Percentiles rank a stretch among this genome's conserved stretches.
These are phyloP conservation scores for Carposina sasakii DNA, from an alignment of 1,140 invertebrate species.

Conservation along the genomic window DNA sequence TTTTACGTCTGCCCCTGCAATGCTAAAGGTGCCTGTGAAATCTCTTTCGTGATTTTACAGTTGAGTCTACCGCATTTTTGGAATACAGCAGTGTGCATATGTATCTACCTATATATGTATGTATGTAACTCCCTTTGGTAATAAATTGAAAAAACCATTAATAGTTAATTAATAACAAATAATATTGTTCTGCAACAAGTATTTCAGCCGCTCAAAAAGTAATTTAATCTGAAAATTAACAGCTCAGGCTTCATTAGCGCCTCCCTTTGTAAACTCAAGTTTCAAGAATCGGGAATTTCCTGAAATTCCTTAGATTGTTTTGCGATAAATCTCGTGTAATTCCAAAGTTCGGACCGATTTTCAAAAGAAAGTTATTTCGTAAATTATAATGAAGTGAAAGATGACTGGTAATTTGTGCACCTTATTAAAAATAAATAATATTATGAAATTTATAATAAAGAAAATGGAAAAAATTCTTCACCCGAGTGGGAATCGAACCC, in stretches of 20 bases:
- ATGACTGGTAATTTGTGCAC: slow-evolving; percentile 15
- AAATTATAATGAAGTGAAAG: slow-evolving; percentile 22
- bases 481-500: background rate
- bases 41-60: background rate
- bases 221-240: slow-evolving; percentile 35
- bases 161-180: slow-evolving; percentile 4
- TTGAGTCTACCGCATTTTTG: background rate
- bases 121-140: too few relatives aligned
- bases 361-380: slow-evolving; percentile 20
- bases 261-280: slow-evolving; percentile 32
- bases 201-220: slow-evolving; percentile 21
- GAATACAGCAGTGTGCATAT: slow-evolving; percentile 5
- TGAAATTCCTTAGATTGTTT: slow-evolving; percentile 32
- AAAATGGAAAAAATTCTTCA: background rate
- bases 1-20: too few relatives aligned
- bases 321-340: slow-evolving; percentile 37
- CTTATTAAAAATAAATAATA: slow-evolving; percentile 7
- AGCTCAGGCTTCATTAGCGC: slow-evolving; percentile 38
- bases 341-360: slow-evolving; percentile 28
- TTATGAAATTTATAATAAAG: background rate
- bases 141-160: slow-evolving; percentile 13
- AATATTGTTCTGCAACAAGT: slow-evolving; percentile 2
- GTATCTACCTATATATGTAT: too few relatives aligned
- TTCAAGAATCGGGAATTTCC: slow-evolving; percentile 9
- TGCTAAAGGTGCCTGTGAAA: too few relatives aligned